Conservation (phyloP, 2,113 vertebrate genomes). For the Dinomys branickii region DNA sequence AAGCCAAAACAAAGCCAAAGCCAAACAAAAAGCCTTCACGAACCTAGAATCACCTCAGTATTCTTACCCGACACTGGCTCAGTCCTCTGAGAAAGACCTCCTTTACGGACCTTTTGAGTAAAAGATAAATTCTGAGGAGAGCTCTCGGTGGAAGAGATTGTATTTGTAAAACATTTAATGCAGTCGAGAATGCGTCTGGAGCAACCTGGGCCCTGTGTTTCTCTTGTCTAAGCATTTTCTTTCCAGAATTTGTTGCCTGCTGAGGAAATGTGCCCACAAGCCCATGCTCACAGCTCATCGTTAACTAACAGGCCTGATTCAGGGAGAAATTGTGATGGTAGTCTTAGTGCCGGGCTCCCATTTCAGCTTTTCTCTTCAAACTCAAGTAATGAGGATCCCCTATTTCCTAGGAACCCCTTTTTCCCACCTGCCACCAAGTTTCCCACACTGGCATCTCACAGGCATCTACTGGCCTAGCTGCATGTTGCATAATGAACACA, state of each 20-base stretch:
- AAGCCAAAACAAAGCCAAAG: background rate
- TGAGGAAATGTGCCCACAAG: background rate
- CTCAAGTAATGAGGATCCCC: rapidly evolving
- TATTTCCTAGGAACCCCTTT: background rate
- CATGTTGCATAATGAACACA: background rate
- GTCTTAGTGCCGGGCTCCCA: background rate
- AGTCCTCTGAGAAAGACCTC: background rate
- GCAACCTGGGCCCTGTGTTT: background rate
- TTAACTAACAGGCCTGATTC: background rate
- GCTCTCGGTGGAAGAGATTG: background rate
- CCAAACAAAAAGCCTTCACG: background rate
- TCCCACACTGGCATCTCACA: background rate
- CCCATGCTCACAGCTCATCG: background rate
- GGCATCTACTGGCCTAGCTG: background rate
- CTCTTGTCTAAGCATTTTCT: background rate
- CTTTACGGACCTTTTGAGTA: background rate
- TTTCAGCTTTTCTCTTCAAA: background rate
- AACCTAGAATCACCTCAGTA: background rate
- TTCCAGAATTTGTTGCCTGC: background rate
- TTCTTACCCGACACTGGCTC: background rate
- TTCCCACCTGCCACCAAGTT: background rate
- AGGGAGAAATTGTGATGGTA: background rate
- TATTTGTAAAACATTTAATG: background rate
- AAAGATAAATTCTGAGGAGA: background rate
- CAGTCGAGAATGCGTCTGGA: background rate